Percentiles rank a stretch among this genome's conserved stretches.
phyloP scores from a whole-genome alignment of 2,113 vertebrate species.

The Pristiophorus japonicus region DNA sequence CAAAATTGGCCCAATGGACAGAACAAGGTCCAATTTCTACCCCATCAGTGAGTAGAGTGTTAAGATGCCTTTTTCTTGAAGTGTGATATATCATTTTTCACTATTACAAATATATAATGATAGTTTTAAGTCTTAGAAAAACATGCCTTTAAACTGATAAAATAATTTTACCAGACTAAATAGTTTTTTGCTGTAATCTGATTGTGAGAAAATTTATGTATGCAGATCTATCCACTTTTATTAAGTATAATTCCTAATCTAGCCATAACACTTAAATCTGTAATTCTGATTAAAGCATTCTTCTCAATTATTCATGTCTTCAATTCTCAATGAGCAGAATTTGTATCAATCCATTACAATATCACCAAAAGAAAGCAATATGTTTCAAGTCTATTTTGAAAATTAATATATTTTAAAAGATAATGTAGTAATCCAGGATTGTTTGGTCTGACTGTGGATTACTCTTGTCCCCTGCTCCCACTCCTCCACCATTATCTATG shows the following conservation, averaged over 20 bases:
- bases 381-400: background rate
- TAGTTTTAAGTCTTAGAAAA: background rate
- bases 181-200: background rate
- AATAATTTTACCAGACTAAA: background rate
- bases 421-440: background rate
- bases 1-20: background rate
- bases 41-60: background rate
- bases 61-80: background rate
- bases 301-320: conserved; percentile 32
- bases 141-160: background rate
- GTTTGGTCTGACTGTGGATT: background rate
- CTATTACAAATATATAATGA: background rate
- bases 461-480: background rate
- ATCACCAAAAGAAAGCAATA: background rate
- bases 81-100: background rate
- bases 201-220: background rate
- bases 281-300: conserved; percentile 34
- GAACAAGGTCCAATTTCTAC: background rate
- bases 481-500: background rate
- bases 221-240: background rate
- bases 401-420: background rate
- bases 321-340: background rate
- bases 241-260: conserved; percentile 2
- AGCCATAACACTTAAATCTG: conserved; percentile 7
- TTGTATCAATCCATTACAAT: background rate